Evolutionary conservation across 2,113 vertebrate genomes (phyloP).

Genomic region (Morphnarchus princeps): DNA sequence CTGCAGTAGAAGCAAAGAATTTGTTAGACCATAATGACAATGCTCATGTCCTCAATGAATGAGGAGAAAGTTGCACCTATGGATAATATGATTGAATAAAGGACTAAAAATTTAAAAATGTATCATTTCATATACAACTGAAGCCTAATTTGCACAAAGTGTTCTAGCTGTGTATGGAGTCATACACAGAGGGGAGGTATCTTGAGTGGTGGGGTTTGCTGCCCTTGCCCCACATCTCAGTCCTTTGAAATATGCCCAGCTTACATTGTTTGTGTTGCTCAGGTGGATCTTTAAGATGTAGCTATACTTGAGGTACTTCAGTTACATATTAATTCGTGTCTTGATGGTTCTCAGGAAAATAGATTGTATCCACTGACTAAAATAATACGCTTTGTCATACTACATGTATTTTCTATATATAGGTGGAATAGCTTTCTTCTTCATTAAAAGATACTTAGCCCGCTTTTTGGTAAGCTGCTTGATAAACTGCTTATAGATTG

Average conservation of each 20-base stretch:
- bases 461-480: background rate
- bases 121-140: background rate
- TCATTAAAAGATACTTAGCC: background rate
- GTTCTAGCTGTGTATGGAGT: background rate
- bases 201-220: background rate
- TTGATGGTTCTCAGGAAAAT: background rate
- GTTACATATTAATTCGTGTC: background rate
- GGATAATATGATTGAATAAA: background rate
- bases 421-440: background rate
- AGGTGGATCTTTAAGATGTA: background rate
- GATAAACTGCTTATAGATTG: background rate
- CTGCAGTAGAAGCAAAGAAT: background rate
- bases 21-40: no score
- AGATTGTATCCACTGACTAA: background rate
- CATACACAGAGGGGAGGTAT: background rate
- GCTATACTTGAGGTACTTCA: background rate
- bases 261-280: background rate
- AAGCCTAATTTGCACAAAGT: background rate
- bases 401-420: background rate
- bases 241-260: background rate
- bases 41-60: background rate
- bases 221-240: background rate
- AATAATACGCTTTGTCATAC: background rate
- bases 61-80: background rate
- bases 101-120: background rate